These are phyloP conservation scores for Enteromius fasciolatus DNA, from an alignment of 2,797 vertebrate species.

Conservation along the genomic window DNA sequence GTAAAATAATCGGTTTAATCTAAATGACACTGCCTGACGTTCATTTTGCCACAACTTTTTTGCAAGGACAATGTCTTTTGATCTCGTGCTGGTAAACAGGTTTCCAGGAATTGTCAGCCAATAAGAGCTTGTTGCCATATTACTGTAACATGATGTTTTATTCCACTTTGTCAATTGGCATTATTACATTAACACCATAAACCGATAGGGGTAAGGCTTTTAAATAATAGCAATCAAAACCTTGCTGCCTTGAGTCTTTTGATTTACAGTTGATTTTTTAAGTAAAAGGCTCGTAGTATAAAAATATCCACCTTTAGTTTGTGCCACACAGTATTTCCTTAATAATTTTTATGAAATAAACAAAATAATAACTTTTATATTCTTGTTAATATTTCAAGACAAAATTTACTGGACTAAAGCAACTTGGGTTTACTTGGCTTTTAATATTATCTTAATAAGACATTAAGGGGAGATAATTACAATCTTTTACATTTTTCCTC, in stretches of 20 bases:
- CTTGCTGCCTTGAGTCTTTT: background rate
- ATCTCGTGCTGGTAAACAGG: background rate
- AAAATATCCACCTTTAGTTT: background rate
- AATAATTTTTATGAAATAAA: background rate
- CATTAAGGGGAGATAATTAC: background rate
- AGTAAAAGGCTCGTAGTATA: background rate
- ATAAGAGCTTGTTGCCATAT: slow-evolving; percentile 1
- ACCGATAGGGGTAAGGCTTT: background rate
- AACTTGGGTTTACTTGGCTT: background rate
- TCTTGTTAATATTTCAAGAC: background rate
- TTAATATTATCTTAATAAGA: background rate
- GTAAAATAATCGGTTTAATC: background rate
- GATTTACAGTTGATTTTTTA: background rate
- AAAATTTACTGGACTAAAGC: background rate
- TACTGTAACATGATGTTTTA: background rate
- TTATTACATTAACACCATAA: background rate
- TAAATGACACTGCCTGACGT: background rate
- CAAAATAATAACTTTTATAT: background rate
- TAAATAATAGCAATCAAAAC: background rate
- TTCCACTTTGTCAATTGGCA: background rate
- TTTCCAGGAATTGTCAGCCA: background rate
- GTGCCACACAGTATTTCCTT: background rate
- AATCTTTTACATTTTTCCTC: background rate
- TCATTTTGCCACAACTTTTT: background rate
- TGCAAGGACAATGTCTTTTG: background rate